These are phyloP conservation scores for Bothrops jararaca DNA, from an alignment of 2,113 vertebrate species.

Conservation along the genomic window DNA sequence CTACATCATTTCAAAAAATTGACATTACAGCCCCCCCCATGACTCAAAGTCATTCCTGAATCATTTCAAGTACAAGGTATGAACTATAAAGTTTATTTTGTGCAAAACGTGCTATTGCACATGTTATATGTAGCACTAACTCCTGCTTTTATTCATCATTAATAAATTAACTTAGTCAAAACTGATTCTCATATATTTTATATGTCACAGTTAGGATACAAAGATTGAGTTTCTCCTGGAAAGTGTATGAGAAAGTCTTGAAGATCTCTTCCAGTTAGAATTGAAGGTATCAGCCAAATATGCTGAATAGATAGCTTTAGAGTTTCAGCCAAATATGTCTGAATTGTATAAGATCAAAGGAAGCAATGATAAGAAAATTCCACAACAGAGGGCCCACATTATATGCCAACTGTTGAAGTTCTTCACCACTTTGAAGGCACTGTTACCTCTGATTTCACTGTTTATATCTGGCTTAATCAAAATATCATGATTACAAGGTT, in stretches of 20 bases:
- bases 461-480: not conserved
- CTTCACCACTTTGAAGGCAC: not conserved
- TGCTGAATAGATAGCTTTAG: not conserved
- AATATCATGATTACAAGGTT: not conserved
- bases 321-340: not conserved
- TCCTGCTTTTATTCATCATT: not conserved
- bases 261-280: not conserved
- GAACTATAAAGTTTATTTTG: not conserved
- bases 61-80: not conserved
- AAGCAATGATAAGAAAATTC: not conserved
- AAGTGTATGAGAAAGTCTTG: not conserved
- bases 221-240: not conserved
- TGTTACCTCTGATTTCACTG: not conserved
- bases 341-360: not conserved
- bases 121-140: not conserved
- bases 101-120: not conserved
- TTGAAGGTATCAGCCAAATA: not conserved
- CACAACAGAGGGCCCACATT: not conserved
- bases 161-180: too few relatives aligned
- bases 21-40: not conserved
- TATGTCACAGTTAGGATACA: not conserved
- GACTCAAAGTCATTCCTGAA: not conserved
- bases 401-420: not conserved
- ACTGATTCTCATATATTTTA: not conserved
- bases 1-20: not conserved